A percentile compares a stretch with the other conserved stretches of the same genome.
These are phyloP conservation scores for Psilopsiagon aurifrons DNA, from an alignment of 2,113 vertebrate genomes.

Conservation along the genomic window DNA sequence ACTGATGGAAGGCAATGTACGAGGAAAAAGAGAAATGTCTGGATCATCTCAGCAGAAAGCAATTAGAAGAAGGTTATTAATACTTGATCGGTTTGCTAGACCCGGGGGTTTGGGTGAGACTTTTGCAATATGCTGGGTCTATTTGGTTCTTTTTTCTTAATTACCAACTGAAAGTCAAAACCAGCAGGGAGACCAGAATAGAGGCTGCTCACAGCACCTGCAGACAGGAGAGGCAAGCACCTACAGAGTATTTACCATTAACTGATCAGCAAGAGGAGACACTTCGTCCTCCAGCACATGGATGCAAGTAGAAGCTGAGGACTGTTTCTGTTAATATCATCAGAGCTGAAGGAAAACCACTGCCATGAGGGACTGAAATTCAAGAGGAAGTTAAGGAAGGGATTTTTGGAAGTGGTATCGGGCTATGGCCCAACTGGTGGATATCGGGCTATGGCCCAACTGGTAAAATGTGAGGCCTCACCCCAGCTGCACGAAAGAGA, in stretches of 20 bases:
- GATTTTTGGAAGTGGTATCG: neutral
- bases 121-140: neutral
- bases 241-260: neutral
- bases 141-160: neutral
- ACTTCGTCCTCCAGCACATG: neutral
- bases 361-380: neutral
- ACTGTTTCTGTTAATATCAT: neutral
- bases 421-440: neutral
- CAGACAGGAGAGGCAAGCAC: neutral
- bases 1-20: neutral
- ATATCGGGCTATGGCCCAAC: neutral
- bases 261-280: neutral
- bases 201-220: neutral
- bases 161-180: conserved; percentile 25
- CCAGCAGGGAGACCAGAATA: neutral
- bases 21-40: neutral
- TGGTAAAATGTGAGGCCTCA: neutral
- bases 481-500: neutral
- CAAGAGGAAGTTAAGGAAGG: neutral
- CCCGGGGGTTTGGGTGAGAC: neutral
- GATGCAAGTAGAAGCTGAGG: neutral
- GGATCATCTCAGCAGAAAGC: conserved; percentile 15
- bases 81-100: conserved; percentile 19
- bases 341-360: neutral
- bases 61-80: conserved; percentile 37